A percentile compares a stretch with the other conserved stretches of the same genome.
These are phyloP conservation scores for Ophiodon elongatus DNA, from an alignment of 2,113 vertebrate genomes.

Conservation along the genomic window DNA sequence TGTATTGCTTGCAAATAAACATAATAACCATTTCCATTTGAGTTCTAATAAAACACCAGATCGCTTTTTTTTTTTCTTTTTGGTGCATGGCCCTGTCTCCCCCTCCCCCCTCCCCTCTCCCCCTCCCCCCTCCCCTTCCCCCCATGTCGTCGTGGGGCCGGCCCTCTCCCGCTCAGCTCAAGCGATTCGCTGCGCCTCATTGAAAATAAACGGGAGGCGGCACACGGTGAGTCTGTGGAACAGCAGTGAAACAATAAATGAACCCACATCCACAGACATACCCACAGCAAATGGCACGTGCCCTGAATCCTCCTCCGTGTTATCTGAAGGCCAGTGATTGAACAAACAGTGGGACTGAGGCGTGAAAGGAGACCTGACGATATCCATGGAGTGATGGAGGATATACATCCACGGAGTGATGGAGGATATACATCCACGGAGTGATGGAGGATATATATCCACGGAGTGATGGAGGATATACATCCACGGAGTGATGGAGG, in stretches of 20 bases:
- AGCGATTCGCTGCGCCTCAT: not conserved
- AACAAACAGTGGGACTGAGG: constrained; percentile 12
- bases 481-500: no score
- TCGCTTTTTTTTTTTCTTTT: not conserved
- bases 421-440: no score
- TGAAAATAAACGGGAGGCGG: constrained; percentile 4
- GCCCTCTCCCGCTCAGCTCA: not conserved
- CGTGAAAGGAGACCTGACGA: not conserved
- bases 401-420: no score
- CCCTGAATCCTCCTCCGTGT: not conserved
- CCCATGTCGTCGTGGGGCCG: no score
- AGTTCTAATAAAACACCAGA: not conserved
- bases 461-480: no score
- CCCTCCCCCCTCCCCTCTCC: no score
- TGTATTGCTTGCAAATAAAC: constrained; percentile 62
- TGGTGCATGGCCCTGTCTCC: no score
- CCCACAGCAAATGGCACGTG: constrained; percentile 40
- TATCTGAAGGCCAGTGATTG: not conserved
- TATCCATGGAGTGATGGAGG: no score
- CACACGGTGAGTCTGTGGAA: no score
- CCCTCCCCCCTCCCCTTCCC: no score
- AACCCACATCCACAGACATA: constrained; percentile 28
- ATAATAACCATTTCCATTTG: not conserved
- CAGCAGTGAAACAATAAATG: constrained; percentile 2
- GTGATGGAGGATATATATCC: no score